Evolutionary conservation across 2,888 invertebrate species (phyloP), one percentile per base, ranked within the genome.

Genomic region (Mythimna albipuncta): DNA sequence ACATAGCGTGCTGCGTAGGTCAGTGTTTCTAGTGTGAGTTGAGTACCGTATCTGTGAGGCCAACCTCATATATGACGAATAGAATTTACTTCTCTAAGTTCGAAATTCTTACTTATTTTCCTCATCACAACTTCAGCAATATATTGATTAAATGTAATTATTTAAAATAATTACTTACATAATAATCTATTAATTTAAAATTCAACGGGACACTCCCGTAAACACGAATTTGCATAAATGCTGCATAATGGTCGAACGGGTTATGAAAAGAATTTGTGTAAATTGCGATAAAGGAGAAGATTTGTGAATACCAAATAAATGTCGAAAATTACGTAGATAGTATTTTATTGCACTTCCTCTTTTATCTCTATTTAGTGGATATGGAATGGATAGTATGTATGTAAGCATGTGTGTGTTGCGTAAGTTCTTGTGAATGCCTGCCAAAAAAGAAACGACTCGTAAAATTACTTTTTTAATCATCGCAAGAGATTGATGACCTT

Each of bases 381-480:
- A 54, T 19, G 38, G 11, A 69, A 61, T 69, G 69, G 77, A 77
- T 77, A 69, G 59, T 68, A 50, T 55, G 38, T n/a, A 32, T 62
- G 35, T 52, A 54, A 44, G n/a, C 58, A 54, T 54, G n/a, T 63
- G 44, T 64, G 62, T 70, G 58, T 84, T 84, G 72, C 69, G 73
- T 84, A 84, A 85, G 65, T 68, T 74, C 66, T 81, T 58, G 74
- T 81, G 70, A 80, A 58, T 72, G 71, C 66, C 63, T 70, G 78
- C 70, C 61, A 80, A 75, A 84, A 85, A 85, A 83, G 83, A 85
- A 81, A 85, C 79, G 63, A 70, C 69, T 69, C 54, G 71, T 76
- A 59, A 79, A 81, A 85, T 85, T 79, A 69, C 72, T 79, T 81
- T 80, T 84, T 75, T 83, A 79, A 83, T 85, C 65, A 64, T 71